Conservation (phyloP, 2,888 invertebrate species). For the Chrysodeixis includens region DNA sequence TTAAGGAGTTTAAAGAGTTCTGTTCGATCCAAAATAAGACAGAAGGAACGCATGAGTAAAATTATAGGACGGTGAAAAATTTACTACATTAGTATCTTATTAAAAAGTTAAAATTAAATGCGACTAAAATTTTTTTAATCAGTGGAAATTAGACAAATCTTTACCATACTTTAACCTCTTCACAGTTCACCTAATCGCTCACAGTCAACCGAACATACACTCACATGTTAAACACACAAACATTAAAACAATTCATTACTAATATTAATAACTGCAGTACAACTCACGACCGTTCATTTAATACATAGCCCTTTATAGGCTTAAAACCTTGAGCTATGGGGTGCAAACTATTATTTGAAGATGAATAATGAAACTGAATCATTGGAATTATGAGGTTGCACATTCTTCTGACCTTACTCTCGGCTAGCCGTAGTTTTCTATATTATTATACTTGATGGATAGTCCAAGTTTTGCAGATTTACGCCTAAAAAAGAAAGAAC, state of each 20-base stretch:
- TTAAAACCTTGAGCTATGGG: slow-evolving; percentile 82
- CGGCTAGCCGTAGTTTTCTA: slow-evolving; percentile 64
- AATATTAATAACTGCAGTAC: slow-evolving; percentile 46
- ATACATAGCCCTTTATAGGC: slow-evolving; percentile 61
- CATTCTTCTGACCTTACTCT: slow-evolving; percentile 79
- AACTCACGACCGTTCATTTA: slow-evolving; percentile 52
- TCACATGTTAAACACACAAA: background rate
- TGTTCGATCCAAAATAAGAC: too few relatives aligned
- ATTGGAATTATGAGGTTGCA: slow-evolving; percentile 85
- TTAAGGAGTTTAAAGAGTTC: too few relatives aligned
- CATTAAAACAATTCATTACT: slow-evolving; percentile 48
- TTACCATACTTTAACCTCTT: background rate
- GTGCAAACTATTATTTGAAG: slow-evolving; percentile 87
- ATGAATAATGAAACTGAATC: slow-evolving; percentile 85
- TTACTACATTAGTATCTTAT: too few relatives aligned
- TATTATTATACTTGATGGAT: slow-evolving; percentile 57
- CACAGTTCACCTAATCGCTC: slow-evolving; percentile 3
- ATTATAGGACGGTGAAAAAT: too few relatives aligned
- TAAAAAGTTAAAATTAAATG: too few relatives aligned
- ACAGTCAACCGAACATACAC: slow-evolving; percentile 11
- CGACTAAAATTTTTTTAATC: too few relatives aligned
- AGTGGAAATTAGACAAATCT: background rate
- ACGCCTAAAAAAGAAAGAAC: slow-evolving; percentile 42
- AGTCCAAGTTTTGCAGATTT: slow-evolving; percentile 55
- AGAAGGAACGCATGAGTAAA: too few relatives aligned